Base-by-base conservation (phyloP, 2,888 invertebrate species). In the Pachymerium ferrugineum region DNA sequence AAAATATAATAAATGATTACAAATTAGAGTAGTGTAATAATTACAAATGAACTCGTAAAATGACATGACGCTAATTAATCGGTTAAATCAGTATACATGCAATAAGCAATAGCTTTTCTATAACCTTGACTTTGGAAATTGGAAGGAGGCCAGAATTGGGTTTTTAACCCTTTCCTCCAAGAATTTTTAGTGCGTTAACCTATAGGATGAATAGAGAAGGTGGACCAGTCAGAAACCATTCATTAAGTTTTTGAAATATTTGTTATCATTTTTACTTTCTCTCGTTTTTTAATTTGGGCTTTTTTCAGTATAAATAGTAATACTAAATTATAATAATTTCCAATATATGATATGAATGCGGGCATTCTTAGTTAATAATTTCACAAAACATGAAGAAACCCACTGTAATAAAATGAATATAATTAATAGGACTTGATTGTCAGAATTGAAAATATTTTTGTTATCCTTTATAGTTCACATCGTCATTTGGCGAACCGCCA, bases 381-480 rank as follows among this genome's bases (percentile, higher is more conserved):
- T n/a, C n/a, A n/a, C n/a, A n/a, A n/a, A n/a, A n/a, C n/a, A n/a
- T n/a, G n/a, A n/a, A n/a, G n/a, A n/a, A n/a, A n/a, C n/a, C n/a
- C n/a, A n/a, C n/a, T n/a, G n/a, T n/a, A n/a, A n/a, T n/a, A n/a
- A n/a, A n/a, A n/a, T n/a, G n/a, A n/a, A n/a, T n/a, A n/a, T n/a
- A n/a, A n/a, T n/a, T n/a, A n/a, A n/a, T n/a, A n/a, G n/a, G n/a
- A n/a, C n/a, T n/a, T n/a, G n/a, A n/a, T n/a, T n/a, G n/a, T 42
- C 3, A 5, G 16, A 10, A 42, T 5, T 42, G 67, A 6, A 25
- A 67, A 12, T 3, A 16, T 16, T 12, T 8, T 29, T 70, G 25
- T 31, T 19, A 38, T 71, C 19, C 42, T 38, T 70, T 31, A 14
- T 19, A 71, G 71, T 71, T 71, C 22, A 25, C 71, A n/a, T 22